A percentile compares a stretch with the other conserved stretches of the same genome.
phyloP scores from a whole-genome alignment of 2,113 vertebrate genomes.

The Artemisiospiza belli region DNA sequence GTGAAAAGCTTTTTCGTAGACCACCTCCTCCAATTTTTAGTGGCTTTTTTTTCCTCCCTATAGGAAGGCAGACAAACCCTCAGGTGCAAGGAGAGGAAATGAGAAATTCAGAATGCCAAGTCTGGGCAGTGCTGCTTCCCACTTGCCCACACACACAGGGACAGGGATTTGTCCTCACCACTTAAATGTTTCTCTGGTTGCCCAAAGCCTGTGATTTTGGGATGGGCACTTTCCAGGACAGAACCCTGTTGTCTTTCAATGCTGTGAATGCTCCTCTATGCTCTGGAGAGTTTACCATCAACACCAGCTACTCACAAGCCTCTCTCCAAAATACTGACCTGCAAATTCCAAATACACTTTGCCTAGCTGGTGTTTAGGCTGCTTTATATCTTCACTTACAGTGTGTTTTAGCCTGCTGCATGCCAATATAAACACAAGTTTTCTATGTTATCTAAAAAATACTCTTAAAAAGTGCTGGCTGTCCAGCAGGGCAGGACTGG shows the following conservation, averaged over 20 bases:
- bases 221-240: neutral
- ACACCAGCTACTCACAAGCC: neutral
- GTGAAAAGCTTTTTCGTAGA: neutral
- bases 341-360: neutral
- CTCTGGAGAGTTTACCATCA: neutral
- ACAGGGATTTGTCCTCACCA: neutral
- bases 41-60: neutral
- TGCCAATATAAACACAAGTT: conserved; percentile 8
- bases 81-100: neutral
- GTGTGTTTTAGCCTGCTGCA: neutral
- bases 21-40: neutral
- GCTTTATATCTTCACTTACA: neutral
- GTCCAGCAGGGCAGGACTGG: neutral
- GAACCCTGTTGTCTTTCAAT: neutral
- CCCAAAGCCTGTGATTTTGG: neutral
- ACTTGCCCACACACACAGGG: neutral
- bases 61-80: neutral
- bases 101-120: neutral
- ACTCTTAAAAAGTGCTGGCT: neutral
- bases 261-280: neutral
- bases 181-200: rapidly evolving
- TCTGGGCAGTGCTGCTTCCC: neutral
- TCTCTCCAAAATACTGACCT: neutral
- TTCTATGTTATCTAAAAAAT: neutral
- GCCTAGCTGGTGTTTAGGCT: neutral